Base-by-base conservation (phyloP, 2,888 invertebrate genomes). In the Boloria selene region DNA sequence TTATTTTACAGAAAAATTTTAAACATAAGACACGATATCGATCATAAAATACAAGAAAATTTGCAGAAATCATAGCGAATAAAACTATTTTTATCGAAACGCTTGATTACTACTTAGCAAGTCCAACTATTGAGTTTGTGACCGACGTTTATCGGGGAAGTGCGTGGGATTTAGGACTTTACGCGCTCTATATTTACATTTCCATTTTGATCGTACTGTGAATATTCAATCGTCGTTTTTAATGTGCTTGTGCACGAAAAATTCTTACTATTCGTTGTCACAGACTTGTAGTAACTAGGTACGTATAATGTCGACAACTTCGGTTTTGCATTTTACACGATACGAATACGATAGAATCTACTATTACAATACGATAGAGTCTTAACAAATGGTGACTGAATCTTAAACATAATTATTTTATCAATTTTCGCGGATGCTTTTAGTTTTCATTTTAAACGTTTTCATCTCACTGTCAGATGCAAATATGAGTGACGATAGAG, bases 31-130 rank as follows among this genome's bases (percentile, higher is more conserved):
- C 49, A 65, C 64, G 53, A 65, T n/a, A n/a, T 49, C 50, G 22
- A 51, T 56, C 70, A 68, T 71, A 73, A 70, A 69, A 64, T 58
- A 61, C 56, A 60, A 65, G 65, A 56, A 61, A 71, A 70, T 78
- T 75, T 73, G 75, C 75, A 74, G 61, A 73, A 71, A 67, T 70
- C 70, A 38, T 10, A 71, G 71, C 74, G 75, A 77, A 80, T 77
- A 79, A 78, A 66, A 63, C 60, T 52, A 60, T 69, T 65, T 76
- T 76, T 81, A 84, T 78, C 60, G 56, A 45, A 64, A 82, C 75
- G 75, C 73, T 73, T 75, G 70, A 77, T 67, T 73, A 75, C 72
- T 77, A 71, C 74, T 82, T 78, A 78, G 79, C 77, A 70, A 72
- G 74, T 71, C 70, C 69, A 69, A 65, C 79, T 78, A 82, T 84